Percentiles rank a stretch among this genome's conserved stretches.
These are phyloP conservation scores for Stenopsyche tienmushanensis DNA, from an alignment of 1,140 invertebrate species.

Conservation along the genomic window DNA sequence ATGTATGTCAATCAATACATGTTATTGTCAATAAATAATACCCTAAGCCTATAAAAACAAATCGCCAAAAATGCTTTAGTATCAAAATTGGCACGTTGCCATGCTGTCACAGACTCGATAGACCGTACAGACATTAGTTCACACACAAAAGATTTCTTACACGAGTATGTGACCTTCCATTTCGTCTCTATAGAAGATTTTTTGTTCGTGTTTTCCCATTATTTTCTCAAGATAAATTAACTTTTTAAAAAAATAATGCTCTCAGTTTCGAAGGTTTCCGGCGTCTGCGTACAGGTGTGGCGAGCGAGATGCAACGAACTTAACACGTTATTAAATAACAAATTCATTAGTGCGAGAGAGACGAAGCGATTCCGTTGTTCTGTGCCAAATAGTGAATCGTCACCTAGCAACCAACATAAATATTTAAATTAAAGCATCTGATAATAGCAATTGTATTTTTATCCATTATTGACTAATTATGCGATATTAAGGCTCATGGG, in stretches of 20 bases:
- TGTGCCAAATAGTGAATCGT: background rate
- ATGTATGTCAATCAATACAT: no score
- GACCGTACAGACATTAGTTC: background rate
- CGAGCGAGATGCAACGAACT: background rate
- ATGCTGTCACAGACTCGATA: background rate
- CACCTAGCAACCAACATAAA: background rate
- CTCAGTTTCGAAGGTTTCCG: background rate
- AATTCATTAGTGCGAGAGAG: background rate
- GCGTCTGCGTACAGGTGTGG: background rate
- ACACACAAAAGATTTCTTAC: background rate
- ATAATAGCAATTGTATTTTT: background rate
- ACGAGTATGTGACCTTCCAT: no score
- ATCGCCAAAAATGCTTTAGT: no score
- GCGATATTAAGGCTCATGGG: no score
- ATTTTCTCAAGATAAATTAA: no score
- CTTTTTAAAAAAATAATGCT: no score
- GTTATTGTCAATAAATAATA: no score
- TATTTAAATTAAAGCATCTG: background rate
- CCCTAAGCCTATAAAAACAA: no score
- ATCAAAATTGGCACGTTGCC: background rate
- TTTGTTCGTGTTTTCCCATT: no score
- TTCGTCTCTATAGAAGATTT: no score
- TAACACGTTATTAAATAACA: background rate
- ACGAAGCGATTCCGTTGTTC: no score
- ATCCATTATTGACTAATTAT: no score